Conservation (phyloP, 2,113 vertebrate species). For the Chamaea fasciata region DNA sequence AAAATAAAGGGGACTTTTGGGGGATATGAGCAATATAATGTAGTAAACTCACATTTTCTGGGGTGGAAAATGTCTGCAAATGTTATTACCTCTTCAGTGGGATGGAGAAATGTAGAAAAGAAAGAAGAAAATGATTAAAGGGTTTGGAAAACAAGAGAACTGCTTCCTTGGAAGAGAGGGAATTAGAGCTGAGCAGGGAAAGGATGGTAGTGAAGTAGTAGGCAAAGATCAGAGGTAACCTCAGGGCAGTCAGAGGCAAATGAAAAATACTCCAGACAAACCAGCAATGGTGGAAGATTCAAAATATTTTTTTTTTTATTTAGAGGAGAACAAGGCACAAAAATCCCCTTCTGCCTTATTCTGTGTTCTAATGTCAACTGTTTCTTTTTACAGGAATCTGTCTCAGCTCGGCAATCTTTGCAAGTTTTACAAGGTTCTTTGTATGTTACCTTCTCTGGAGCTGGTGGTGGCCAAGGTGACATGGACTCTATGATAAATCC, state of each 20-base stretch:
- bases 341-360: background rate
- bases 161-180: background rate
- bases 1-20: background rate
- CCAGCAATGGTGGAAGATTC: background rate
- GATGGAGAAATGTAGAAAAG: background rate
- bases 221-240: background rate
- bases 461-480: background rate
- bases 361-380: background rate
- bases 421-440: background rate
- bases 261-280: background rate
- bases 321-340: background rate
- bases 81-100: background rate
- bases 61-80: background rate
- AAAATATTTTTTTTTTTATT: background rate
- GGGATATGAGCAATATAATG: background rate
- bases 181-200: background rate
- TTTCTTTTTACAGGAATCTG: background rate
- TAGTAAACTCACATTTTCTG: background rate
- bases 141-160: background rate
- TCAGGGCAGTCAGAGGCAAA: background rate
- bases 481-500: background rate
- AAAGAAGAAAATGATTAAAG: background rate
- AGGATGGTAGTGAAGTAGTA: background rate
- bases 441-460: rapidly evolving
- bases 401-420: background rate